phyloP scores from a whole-genome alignment of 2,888 invertebrate species.

The Ferrisia virgata region DNA sequence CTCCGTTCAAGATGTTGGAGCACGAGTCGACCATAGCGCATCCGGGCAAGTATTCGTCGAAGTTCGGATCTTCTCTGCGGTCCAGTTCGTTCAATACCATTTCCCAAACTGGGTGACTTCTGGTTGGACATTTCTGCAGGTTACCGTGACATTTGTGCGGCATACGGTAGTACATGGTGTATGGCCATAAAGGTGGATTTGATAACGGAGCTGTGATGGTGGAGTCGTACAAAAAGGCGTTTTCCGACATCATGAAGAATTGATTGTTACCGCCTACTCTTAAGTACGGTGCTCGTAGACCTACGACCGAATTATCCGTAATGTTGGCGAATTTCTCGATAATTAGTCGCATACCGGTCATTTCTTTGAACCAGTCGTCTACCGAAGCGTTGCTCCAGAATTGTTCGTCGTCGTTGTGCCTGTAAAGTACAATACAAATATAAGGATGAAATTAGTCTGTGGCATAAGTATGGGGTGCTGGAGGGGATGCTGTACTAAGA shows the following conservation, averaged over 20 bases:
- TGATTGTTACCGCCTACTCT: slow-evolving; percentile 93
- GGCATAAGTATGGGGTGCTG: background rate
- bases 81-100: slow-evolving; percentile 94
- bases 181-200: slow-evolving; percentile 94
- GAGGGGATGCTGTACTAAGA: too few relatives aligned
- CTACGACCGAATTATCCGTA: slow-evolving; percentile 86
- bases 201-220: slow-evolving; percentile 89
- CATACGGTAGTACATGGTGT: slow-evolving; percentile 97
- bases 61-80: slow-evolving; percentile 83
- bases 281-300: slow-evolving; percentile 84
- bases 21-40: slow-evolving; percentile 95
- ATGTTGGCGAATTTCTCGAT: slow-evolving; percentile 85
- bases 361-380: slow-evolving; percentile 91
- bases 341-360: slow-evolving; percentile 90
- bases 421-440: slow-evolving; percentile 52
- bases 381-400: slow-evolving; percentile 92
- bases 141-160: slow-evolving; percentile 92
- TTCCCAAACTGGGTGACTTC: slow-evolving; percentile 92
- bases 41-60: slow-evolving; percentile 84
- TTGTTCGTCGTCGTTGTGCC: slow-evolving; percentile 85
- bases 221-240: slow-evolving; percentile 91
- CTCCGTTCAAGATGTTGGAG: slow-evolving; percentile 85
- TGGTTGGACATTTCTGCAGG: slow-evolving; percentile 83
- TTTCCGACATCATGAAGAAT: slow-evolving; percentile 96
- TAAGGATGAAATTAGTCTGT: background rate